These are phyloP conservation scores for Onychostruthus taczanowskii DNA, from an alignment of 2,113 vertebrate genomes.

Conservation along the genomic window DNA sequence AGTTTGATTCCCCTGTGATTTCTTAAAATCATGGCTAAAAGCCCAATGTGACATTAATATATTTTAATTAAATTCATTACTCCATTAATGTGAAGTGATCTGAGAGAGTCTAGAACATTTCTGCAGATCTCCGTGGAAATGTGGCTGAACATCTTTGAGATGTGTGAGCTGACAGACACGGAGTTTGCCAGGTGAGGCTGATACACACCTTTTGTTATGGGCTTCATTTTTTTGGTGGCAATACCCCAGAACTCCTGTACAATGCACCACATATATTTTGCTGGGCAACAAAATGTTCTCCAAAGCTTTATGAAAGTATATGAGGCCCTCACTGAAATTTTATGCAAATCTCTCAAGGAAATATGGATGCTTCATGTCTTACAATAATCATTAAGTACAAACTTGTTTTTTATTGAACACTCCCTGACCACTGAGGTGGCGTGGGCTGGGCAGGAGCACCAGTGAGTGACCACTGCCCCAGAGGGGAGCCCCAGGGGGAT, in stretches of 20 bases:
- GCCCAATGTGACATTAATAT: not conserved
- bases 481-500: not conserved
- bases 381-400: not conserved
- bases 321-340: not conserved
- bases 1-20: not conserved
- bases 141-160: not conserved
- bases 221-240: not conserved
- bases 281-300: not conserved
- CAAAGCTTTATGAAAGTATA: not conserved
- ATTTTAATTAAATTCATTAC: conserved; percentile 22
- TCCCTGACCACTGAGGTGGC: not conserved
- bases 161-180: not conserved
- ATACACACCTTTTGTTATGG: not conserved
- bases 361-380: not conserved
- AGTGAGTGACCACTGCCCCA: not conserved
- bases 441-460: not conserved
- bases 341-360: not conserved
- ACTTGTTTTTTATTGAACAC: not conserved
- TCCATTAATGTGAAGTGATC: not conserved
- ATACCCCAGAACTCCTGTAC: not conserved
- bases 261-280: not conserved
- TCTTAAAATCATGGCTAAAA: conserved; percentile 18
- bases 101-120: not conserved
- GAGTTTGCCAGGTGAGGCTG: not conserved
- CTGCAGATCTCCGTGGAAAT: not conserved